phyloP scores from a whole-genome alignment of 2,888 invertebrate species.

The Nephrotoma flavescens region DNA sequence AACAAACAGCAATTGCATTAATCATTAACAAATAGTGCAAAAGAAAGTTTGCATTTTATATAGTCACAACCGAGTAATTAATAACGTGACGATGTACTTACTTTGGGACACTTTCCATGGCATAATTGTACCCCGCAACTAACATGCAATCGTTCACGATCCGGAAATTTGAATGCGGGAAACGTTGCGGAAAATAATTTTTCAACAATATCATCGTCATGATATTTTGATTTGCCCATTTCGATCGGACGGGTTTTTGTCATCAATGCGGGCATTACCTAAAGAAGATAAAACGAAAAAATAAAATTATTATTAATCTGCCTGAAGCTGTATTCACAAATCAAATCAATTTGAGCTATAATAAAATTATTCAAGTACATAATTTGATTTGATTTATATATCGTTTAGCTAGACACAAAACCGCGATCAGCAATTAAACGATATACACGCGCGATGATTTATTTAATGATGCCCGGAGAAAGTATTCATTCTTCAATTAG shows the following conservation, averaged over 20 bases:
- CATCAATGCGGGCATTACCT: conserved; percentile 32
- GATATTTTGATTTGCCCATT: conserved; percentile 32
- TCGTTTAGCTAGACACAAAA: neutral
- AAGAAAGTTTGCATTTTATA: neutral
- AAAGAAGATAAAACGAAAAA: conserved; percentile 5
- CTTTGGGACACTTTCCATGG: conserved; percentile 50
- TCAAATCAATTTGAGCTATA: neutral
- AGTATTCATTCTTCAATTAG: neutral
- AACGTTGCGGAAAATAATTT: conserved; percentile 42
- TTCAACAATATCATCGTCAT: conserved; percentile 30
- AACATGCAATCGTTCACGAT: conserved; percentile 58
- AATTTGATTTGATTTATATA: neutral
- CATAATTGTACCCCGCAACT: conserved; percentile 68
- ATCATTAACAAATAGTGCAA: neutral
- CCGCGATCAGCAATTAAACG: neutral
- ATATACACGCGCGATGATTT: neutral
- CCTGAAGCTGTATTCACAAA: neutral
- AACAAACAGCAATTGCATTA: conserved; percentile 3
- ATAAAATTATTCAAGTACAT: neutral
- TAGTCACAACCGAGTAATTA: neutral
- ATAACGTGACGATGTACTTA: conserved; percentile 23
- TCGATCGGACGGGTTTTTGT: conserved; percentile 25
- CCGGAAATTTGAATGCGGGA: conserved; percentile 72
- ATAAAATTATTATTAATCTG: neutral
- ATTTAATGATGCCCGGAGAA: neutral